A percentile compares a stretch with the other conserved stretches of the same genome.
Conservation (phyloP, 1,140 invertebrate genomes). For the Ceratosolen fusciceps region DNA sequence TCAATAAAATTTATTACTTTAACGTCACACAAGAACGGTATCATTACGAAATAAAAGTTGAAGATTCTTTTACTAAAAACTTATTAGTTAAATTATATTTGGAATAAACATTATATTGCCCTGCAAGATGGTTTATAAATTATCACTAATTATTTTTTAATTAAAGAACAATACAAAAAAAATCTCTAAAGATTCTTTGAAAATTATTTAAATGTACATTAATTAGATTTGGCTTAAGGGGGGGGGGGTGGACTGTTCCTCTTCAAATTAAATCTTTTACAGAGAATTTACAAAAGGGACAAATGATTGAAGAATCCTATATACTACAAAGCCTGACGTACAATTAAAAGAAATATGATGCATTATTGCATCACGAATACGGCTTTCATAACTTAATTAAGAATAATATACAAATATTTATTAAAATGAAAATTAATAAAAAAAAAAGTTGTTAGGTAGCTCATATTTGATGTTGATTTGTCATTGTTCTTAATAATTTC, state of each 20-base stretch:
- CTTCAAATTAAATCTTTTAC: constrained; percentile 20
- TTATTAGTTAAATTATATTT: no score
- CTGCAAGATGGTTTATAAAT: no score
- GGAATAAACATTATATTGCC: no score
- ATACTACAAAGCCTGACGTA: constrained; percentile 19
- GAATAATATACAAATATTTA: constrained; percentile 43
- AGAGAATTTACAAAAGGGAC: not conserved
- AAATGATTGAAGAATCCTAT: not conserved
- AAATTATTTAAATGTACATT: not conserved
- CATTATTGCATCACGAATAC: constrained; percentile 22
- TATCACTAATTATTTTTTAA: no score
- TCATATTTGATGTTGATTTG: not conserved
- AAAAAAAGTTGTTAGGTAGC: constrained; percentile 19
- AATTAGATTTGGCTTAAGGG: not conserved
- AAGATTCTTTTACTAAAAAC: no score
- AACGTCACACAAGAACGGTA: no score
- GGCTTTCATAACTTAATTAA: constrained; percentile 31
- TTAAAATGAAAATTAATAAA: constrained; percentile 16
- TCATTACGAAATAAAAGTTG: no score
- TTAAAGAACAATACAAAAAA: no score
- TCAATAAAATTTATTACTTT: no score
- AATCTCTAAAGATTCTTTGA: no score
- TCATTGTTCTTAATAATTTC: not conserved
- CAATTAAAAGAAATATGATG: constrained; percentile 29
- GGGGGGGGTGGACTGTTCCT: not conserved